phyloP scores from a whole-genome alignment of 2,888 invertebrate genomes.

The Thyatira batis region DNA sequence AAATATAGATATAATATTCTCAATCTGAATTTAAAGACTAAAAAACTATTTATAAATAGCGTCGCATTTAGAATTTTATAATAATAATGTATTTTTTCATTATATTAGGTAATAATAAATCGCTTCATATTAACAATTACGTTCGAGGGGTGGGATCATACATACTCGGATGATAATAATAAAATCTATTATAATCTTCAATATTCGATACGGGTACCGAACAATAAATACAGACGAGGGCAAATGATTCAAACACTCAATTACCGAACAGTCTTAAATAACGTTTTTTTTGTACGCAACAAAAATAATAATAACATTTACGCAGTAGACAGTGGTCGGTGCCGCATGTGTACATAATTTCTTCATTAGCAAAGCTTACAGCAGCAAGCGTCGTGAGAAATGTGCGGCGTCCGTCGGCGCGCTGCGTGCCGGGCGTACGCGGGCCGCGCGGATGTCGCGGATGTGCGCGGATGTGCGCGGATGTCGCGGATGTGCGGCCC shows the following conservation, averaged over 20 bases:
- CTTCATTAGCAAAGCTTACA: constrained; percentile 79
- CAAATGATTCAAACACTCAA: constrained; percentile 72
- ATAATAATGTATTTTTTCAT: constrained; percentile 54
- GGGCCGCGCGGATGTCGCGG: constrained; percentile 44
- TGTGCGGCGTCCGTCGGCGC: constrained; percentile 44
- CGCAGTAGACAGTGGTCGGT: constrained; percentile 51
- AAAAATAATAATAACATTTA: constrained; percentile 58
- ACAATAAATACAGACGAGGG: constrained; percentile 72
- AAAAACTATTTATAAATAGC: constrained; percentile 76
- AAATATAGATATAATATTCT: constrained; percentile 59
- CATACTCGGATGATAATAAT: constrained; percentile 45
- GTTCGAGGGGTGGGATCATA: constrained; percentile 62
- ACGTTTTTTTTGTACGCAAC: constrained; percentile 76
- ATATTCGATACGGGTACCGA: constrained; percentile 39
- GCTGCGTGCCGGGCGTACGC: constrained; percentile 36
- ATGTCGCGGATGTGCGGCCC: constrained; percentile 93
- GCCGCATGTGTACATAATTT: constrained; percentile 61
- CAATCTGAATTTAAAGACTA: constrained; percentile 77
- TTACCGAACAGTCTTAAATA: constrained; percentile 78
- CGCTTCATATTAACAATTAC: constrained; percentile 66
- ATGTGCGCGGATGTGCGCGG: constrained; percentile 87
- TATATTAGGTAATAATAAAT: constrained; percentile 42
- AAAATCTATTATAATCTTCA: constrained; percentile 45
- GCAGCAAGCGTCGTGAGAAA: constrained; percentile 77
- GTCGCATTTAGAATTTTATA: constrained; percentile 70